Conservation (phyloP, 2,113 vertebrate genomes). For the Nannospalax galili region DNA sequence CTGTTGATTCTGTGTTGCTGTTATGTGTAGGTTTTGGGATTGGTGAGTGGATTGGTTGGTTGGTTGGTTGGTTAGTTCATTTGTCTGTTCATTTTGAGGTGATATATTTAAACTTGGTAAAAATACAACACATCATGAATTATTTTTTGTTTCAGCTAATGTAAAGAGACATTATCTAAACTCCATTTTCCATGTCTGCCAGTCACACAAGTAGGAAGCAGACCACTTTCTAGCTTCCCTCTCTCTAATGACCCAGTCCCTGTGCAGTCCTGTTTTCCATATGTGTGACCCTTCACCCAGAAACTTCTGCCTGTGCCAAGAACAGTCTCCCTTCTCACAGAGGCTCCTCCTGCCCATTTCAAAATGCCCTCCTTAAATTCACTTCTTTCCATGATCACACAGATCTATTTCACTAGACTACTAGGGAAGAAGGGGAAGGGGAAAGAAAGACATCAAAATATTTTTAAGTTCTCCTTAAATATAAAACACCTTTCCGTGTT, state of each 20-base stretch:
- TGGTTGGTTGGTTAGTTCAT: neutral
- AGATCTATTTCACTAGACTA: neutral
- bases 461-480: neutral
- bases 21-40: neutral
- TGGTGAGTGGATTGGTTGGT: too few species aligned
- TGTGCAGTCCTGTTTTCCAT: neutral
- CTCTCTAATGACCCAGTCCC: neutral
- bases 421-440: neutral
- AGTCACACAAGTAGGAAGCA: neutral
- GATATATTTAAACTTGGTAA: neutral
- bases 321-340: neutral
- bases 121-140: neutral
- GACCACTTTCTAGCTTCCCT: neutral
- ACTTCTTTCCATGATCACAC: neutral
- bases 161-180: neutral
- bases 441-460: neutral
- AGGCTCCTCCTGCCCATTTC: neutral
- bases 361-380: constrained; percentile 7
- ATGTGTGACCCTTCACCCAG: neutral
- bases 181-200: neutral
- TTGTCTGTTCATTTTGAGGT: neutral
- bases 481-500: neutral
- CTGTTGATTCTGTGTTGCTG: neutral
- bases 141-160: neutral
- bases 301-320: neutral